Conservation (phyloP, 2,797 vertebrate species). For the Crocidura indochinensis region DNA sequence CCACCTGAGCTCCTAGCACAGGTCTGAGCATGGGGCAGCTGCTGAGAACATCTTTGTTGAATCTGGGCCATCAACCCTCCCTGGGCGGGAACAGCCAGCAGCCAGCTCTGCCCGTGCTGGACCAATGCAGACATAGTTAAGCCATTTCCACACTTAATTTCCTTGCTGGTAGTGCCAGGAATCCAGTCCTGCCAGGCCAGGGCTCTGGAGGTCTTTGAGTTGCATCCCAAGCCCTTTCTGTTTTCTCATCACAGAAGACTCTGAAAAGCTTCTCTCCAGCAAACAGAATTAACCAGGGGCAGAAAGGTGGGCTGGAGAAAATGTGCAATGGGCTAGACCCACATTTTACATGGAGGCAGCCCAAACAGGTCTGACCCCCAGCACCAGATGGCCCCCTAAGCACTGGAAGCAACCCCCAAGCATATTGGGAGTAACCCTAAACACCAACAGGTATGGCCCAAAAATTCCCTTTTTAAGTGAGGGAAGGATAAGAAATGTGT, state of each 20-base stretch:
- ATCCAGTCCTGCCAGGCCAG: no score
- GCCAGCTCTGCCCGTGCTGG: neutral
- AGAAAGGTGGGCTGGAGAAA: neutral
- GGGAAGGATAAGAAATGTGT: no score
- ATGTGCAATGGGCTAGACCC: no score
- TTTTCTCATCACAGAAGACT: neutral
- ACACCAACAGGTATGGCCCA: no score
- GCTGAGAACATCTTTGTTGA: neutral
- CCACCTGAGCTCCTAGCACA: neutral
- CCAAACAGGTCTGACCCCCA: no score
- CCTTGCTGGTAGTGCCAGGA: neutral
- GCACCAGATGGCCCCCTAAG: no score
- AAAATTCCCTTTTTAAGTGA: no score
- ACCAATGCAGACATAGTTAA: neutral
- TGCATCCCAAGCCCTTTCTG: neutral
- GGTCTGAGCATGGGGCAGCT: neutral
- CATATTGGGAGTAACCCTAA: no score
- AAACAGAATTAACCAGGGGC: neutral
- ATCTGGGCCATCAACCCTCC: neutral
- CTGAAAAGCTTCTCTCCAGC: neutral
- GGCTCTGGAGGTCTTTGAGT: no score
- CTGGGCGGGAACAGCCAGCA: neutral
- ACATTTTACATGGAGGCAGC: no score
- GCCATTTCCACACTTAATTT: neutral
- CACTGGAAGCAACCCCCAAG: no score